These are phyloP conservation scores for Epizoanthus stellaris DNA, from an alignment of 92 coral and sea anemone species.

Conservation along the genomic window DNA sequence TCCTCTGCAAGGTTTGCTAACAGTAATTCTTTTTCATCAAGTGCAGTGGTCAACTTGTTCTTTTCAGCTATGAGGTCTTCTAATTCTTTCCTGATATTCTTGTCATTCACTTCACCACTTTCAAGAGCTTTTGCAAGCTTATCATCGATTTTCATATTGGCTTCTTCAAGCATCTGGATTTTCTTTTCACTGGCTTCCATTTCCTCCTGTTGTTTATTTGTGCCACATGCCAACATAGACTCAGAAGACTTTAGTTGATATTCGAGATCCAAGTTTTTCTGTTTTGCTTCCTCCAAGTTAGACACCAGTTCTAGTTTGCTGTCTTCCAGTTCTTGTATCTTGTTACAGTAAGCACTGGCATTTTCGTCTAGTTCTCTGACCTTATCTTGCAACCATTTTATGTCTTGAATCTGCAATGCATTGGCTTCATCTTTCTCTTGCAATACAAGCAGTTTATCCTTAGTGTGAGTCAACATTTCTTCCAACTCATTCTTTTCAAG, in stretches of 20 bases:
- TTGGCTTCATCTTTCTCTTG: constrained; percentile 48
- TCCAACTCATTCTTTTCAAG: constrained; percentile 63
- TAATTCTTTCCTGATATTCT: constrained; percentile 1
- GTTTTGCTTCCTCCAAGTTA: constrained; percentile 49
- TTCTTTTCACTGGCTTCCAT: constrained; percentile 39
- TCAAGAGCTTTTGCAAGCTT: constrained; percentile 27
- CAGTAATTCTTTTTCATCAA: constrained; percentile 41
- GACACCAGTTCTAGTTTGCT: constrained; percentile 54
- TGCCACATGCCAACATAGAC: constrained; percentile 3
- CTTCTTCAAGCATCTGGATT: constrained; percentile 28
- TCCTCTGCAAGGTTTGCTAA: constrained; percentile 44
- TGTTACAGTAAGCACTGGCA: constrained; percentile 33
- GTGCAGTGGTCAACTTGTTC: neutral
- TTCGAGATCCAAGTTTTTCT: constrained; percentile 14
- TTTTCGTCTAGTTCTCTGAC: constrained; percentile 45
- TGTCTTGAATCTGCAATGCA: constrained; percentile 39
- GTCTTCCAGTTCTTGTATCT: constrained; percentile 42
- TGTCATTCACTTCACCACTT: constrained; percentile 20
- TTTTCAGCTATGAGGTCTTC: constrained; percentile 22
- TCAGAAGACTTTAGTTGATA: constrained; percentile 26
- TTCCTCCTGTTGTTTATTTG: constrained; percentile 50
- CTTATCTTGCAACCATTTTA: constrained; percentile 42
- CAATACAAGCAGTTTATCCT: constrained; percentile 56
- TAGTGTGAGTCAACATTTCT: constrained; percentile 58
- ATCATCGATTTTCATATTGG: constrained; percentile 6